Evolutionary conservation across 1,140 invertebrate genomes (phyloP), one percentile per base, ranked within the genome.

Genomic region (Whitmania pigra): DNA sequence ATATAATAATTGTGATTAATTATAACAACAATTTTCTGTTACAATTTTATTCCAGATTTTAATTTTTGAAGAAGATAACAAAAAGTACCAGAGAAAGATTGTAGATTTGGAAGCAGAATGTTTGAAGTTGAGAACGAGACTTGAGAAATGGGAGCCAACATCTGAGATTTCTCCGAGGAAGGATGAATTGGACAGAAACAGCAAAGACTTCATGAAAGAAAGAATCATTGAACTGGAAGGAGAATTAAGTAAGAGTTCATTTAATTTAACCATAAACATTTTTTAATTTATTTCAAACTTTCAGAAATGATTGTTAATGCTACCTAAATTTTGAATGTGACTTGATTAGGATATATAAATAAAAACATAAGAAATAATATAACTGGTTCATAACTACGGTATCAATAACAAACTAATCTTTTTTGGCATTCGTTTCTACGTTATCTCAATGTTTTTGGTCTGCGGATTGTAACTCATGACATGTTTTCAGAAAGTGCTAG

Each of bases 161-260:
- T 67, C 67, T 49, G 43, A 49, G 2, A 49, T 49, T 49, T 49
- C 43, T 49, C 13, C 15, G 43, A 49, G 43, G 15, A 49, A 49
- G 20, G 53, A 71, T 20, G 57, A 72, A 25, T 49, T 63, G 55
- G 18, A 55, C 4, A n/a, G 68, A 17, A 53, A 53, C 31, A 74
- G 69, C 13, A 40, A 54, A 11, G 63, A 75, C 68, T 67, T 75
- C 31, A 66, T 78, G 25, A 77, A 78, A 76, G 77, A 78, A 22
- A 77, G 77, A 67, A 76, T 81, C 17, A 71, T 76, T 49, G 80
- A 80, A 67, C 73, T 82, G 69, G 78, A 81, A 57, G 77, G 79
- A 20, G 79, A 82, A 71, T 75, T 77, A 17, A 75, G 80, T 82
- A 76, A 80, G 79, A 78, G 20, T 7, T 40, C 49, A 36, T 2